These are phyloP conservation scores for Moxostoma hubbsi DNA, from an alignment of 2,797 vertebrate genomes.

Conservation along the genomic window DNA sequence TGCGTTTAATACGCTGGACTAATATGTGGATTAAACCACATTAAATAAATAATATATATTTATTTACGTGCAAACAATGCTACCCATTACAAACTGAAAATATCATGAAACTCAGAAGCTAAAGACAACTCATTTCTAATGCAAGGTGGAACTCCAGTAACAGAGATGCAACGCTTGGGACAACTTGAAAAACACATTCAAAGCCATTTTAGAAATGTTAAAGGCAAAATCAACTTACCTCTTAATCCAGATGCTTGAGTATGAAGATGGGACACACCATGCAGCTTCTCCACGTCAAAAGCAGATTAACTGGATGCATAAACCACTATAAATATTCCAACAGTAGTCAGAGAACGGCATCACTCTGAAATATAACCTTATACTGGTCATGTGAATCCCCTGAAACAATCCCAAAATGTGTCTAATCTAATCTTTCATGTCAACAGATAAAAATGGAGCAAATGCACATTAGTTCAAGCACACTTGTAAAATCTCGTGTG, in stretches of 20 bases:
- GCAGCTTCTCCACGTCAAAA: background rate
- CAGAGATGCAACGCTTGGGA: no score
- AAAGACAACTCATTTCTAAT: background rate
- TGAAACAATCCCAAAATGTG: no score
- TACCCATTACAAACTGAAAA: background rate
- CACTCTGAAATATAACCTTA: no score
- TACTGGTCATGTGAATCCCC: no score
- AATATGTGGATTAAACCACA: background rate
- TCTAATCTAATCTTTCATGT: no score
- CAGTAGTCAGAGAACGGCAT: no score
- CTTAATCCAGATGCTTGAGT: background rate
- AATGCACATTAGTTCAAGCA: no score
- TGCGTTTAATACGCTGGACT: no score
- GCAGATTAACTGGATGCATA: background rate
- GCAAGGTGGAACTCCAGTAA: no score
- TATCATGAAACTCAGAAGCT: background rate
- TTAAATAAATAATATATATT: background rate
- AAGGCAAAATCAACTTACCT: constrained; percentile 24
- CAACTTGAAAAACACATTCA: background rate
- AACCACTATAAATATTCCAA: background rate
- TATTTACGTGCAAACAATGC: background rate
- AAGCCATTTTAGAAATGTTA: background rate
- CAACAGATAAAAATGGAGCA: no score
- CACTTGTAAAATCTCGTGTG: no score
- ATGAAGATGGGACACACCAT: background rate